Percentiles rank a stretch among this genome's conserved stretches.
Evolutionary conservation across 2,888 invertebrate species (phyloP).

Genomic region (Agonum fuliginosum): DNA sequence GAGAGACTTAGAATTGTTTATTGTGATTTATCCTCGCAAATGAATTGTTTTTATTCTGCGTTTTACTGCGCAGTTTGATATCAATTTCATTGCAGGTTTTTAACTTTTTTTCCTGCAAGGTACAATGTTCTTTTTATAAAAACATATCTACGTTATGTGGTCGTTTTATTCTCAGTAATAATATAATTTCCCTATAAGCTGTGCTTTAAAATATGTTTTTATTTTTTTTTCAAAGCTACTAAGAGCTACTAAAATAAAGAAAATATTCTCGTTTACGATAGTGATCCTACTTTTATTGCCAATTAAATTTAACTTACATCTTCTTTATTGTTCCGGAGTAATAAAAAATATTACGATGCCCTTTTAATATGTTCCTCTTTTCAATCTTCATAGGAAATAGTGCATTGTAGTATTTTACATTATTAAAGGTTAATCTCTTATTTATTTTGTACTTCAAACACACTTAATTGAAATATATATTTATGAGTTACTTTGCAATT

Average conservation of each 20-base stretch:
- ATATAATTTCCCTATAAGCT: not conserved
- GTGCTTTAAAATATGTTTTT: not conserved
- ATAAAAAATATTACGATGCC: not conserved
- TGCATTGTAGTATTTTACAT: not conserved
- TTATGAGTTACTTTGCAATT: not conserved
- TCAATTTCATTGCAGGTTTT: too few species aligned
- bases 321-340: not conserved
- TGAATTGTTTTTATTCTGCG: not conserved
- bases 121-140: not conserved
- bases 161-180: not conserved
- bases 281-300: not conserved
- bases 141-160: not conserved
- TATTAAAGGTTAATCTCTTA: not conserved
- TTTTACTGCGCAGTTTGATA: not conserved
- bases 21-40: not conserved
- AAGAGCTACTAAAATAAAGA: not conserved
- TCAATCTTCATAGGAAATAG: not conserved
- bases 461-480: too few species aligned
- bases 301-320: not conserved
- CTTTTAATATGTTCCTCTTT: not conserved
- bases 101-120: not conserved
- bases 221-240: not conserved
- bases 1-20: not conserved
- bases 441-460: not conserved
- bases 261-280: not conserved